Conservation (phyloP, 2,113 vertebrate species). For the Tychaedon coryphoeus region DNA sequence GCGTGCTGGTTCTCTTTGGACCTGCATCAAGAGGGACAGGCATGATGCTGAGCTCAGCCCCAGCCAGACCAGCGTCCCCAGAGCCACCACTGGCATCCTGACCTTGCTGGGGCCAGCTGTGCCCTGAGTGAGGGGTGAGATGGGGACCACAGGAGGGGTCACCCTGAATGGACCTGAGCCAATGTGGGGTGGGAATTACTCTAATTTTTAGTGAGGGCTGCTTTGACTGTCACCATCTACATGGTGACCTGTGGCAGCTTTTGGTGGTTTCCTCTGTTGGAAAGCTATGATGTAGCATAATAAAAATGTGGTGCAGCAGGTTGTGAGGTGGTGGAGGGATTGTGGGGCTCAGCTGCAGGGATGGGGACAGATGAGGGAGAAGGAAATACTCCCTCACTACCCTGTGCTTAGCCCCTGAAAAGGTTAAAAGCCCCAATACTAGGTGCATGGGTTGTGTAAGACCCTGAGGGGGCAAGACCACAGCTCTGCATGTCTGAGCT, state of each 20-base stretch:
- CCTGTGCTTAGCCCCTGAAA: background rate
- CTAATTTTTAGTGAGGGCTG: background rate
- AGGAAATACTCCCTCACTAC: background rate
- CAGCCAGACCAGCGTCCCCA: background rate
- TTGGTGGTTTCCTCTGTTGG: background rate
- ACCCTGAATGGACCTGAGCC: background rate
- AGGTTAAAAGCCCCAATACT: background rate
- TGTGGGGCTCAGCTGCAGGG: background rate
- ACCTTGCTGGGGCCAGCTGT: background rate
- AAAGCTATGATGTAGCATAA: background rate
- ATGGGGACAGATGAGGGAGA: background rate
- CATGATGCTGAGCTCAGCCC: fast-evolving
- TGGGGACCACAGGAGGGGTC: background rate
- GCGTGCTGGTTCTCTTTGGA: conserved; percentile 59
- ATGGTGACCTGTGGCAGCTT: background rate
- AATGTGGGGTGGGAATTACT: fast-evolving
- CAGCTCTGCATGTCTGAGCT: background rate
- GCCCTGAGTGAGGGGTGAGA: background rate
- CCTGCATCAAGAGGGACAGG: conserved; percentile 30
- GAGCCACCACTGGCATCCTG: fast-evolving
- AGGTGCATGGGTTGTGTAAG: fast-evolving
- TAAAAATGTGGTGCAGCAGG: background rate
- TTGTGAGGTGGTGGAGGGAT: background rate
- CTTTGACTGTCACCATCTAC: background rate
- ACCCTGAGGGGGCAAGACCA: fast-evolving